phyloP scores from a whole-genome alignment of 2,797 vertebrate species.

The Microcaecilia unicolor region DNA sequence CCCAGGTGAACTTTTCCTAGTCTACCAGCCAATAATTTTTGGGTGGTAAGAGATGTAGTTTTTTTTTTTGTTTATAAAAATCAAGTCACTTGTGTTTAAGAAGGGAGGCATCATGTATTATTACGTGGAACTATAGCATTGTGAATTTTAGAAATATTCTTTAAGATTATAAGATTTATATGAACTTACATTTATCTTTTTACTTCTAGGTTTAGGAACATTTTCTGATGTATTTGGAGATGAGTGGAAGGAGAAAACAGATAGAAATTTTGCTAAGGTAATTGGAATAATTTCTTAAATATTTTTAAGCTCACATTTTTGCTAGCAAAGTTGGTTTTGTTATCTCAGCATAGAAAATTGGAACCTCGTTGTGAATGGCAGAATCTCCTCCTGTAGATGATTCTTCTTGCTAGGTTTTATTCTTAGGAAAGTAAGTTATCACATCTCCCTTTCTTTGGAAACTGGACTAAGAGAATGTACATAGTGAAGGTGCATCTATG shows the following conservation, averaged over 20 bases:
- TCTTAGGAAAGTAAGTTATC: conserved; percentile 3
- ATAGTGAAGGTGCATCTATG: too few species aligned
- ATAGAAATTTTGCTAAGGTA: conserved; percentile 95
- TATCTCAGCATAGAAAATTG: not conserved
- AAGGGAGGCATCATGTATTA: too few species aligned
- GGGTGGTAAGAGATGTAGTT: too few species aligned
- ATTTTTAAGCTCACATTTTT: not conserved
- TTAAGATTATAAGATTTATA: conserved; percentile 17
- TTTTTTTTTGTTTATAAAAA: too few species aligned
- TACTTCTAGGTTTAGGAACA: conserved; percentile 82
- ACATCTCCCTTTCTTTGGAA: too few species aligned
- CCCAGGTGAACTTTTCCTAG: too few species aligned
- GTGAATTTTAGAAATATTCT: too few species aligned
- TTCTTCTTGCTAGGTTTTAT: not conserved
- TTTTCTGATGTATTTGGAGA: conserved; percentile 92
- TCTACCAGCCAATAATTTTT: too few species aligned
- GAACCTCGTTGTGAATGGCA: not conserved
- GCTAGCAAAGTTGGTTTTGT: not conserved
- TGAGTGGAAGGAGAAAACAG: conserved; percentile 97
- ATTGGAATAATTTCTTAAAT: conserved; percentile 28
- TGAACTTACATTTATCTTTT: conserved; percentile 30
- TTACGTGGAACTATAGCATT: too few species aligned
- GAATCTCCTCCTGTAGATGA: not conserved
- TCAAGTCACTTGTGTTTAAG: too few species aligned
- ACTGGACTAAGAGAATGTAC: too few species aligned